Evolutionary conservation across 2,113 vertebrate species (phyloP).

Genomic region (Tragelaphus strepsiceros): DNA sequence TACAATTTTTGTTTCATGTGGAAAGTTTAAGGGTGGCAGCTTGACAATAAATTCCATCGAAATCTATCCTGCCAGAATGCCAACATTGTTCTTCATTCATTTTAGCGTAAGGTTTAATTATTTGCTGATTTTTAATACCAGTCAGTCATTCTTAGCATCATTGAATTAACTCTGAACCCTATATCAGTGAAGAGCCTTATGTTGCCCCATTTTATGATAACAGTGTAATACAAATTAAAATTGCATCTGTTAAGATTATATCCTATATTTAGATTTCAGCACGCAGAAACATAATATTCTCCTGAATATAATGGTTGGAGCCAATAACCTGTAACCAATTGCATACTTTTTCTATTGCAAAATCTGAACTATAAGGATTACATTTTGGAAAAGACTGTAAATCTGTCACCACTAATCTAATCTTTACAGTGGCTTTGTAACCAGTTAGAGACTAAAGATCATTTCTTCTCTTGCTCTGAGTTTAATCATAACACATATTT

Average conservation of each 20-base stretch:
- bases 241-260: slow-evolving; percentile 80
- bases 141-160: slow-evolving; percentile 72
- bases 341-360: slow-evolving; percentile 74
- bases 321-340: slow-evolving; percentile 83
- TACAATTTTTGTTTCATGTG: slow-evolving; percentile 56
- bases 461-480: slow-evolving; percentile 78
- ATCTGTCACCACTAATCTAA: slow-evolving; percentile 80
- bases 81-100: slow-evolving; percentile 70
- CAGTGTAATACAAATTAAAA: slow-evolving; percentile 76
- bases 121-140: slow-evolving; percentile 75
- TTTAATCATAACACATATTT: slow-evolving; percentile 80
- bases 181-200: slow-evolving; percentile 76
- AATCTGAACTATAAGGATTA: slow-evolving; percentile 78
- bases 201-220: slow-evolving; percentile 75
- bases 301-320: slow-evolving; percentile 71
- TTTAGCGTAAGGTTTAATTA: slow-evolving; percentile 77
- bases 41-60: slow-evolving; percentile 74
- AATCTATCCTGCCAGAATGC: slow-evolving; percentile 60
- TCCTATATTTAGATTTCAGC: slow-evolving; percentile 76
- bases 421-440: slow-evolving; percentile 80
- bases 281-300: slow-evolving; percentile 76
- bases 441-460: slow-evolving; percentile 77
- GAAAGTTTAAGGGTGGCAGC: slow-evolving; percentile 71
- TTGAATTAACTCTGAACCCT: slow-evolving; percentile 72
- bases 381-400: slow-evolving; percentile 79